These are phyloP conservation scores for Danionella dracula DNA, from an alignment of 2,797 vertebrate species.

Conservation along the genomic window DNA sequence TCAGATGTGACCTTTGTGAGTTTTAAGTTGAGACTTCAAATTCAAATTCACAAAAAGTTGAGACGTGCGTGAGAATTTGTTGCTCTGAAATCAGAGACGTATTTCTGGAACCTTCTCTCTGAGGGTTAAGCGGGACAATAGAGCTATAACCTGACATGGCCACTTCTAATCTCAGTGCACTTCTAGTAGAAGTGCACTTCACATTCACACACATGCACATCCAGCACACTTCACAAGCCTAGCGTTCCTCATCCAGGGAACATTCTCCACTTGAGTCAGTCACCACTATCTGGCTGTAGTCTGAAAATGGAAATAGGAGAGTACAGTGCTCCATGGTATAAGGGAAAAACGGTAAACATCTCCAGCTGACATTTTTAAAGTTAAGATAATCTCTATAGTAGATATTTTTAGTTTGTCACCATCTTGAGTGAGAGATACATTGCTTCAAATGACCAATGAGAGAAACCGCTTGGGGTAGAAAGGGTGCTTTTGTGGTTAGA, in stretches of 20 bases:
- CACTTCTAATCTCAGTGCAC: constrained; percentile 8
- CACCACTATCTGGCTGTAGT: neutral
- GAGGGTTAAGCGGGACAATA: neutral
- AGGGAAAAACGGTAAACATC: too few relatives aligned
- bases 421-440: too few relatives aligned
- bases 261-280: constrained; percentile 5
- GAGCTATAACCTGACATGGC: constrained; percentile 12
- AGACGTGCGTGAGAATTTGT: constrained; percentile 1
- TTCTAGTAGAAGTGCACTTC: constrained; percentile 9
- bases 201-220: neutral
- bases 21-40: too few relatives aligned
- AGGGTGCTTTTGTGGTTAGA: too few relatives aligned
- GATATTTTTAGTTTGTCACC: too few relatives aligned
- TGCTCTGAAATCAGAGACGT: constrained; percentile 15
- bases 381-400: too few relatives aligned
- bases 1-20: constrained; percentile 19
- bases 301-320: neutral
- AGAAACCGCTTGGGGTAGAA: too few relatives aligned
- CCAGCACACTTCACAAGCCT: constrained; percentile 8
- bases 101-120: constrained; percentile 13
- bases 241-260: constrained; percentile 1
- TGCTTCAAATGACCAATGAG: too few relatives aligned
- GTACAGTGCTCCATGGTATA: too few relatives aligned
- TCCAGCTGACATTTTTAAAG: too few relatives aligned
- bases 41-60: too few relatives aligned